A percentile compares a stretch with the other conserved stretches of the same genome.
Evolutionary conservation across 2,113 vertebrate species (phyloP).

Genomic region (Tychaedon coryphoeus): DNA sequence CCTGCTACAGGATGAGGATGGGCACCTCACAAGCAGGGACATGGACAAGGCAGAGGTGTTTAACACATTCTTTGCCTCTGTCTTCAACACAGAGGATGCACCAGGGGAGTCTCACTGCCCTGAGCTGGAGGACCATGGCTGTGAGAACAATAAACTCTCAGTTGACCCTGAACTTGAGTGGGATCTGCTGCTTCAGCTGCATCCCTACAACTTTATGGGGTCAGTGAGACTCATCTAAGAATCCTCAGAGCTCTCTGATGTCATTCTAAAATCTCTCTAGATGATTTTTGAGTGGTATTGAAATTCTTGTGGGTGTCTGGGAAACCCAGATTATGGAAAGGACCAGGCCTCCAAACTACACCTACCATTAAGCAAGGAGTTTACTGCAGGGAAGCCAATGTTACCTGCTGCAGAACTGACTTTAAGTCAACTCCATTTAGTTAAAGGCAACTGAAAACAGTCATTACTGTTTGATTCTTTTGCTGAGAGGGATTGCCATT

Average conservation of each 20-base stretch:
- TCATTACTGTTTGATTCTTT: neutral
- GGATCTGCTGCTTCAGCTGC: neutral
- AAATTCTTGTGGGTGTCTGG: neutral
- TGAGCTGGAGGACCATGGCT: neutral
- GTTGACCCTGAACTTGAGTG: fast-evolving
- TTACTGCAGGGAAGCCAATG: neutral
- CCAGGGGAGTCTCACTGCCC: neutral
- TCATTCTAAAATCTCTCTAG: neutral
- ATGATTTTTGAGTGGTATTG: neutral
- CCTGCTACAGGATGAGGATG: too few relatives aligned
- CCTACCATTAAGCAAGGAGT: neutral
- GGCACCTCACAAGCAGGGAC: neutral
- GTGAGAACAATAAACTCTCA: neutral
- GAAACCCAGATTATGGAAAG: neutral
- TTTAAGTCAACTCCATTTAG: neutral
- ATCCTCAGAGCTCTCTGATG: neutral
- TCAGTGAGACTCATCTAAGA: neutral
- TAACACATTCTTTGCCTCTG: neutral
- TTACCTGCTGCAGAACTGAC: neutral
- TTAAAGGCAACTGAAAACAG: neutral
- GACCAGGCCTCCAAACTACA: neutral
- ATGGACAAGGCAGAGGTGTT: neutral
- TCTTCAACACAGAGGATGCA: neutral
- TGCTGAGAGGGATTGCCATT: neutral
- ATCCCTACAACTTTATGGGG: neutral